These are phyloP conservation scores for Empidonax traillii DNA, from an alignment of 2,113 vertebrate genomes.

Conservation along the genomic window DNA sequence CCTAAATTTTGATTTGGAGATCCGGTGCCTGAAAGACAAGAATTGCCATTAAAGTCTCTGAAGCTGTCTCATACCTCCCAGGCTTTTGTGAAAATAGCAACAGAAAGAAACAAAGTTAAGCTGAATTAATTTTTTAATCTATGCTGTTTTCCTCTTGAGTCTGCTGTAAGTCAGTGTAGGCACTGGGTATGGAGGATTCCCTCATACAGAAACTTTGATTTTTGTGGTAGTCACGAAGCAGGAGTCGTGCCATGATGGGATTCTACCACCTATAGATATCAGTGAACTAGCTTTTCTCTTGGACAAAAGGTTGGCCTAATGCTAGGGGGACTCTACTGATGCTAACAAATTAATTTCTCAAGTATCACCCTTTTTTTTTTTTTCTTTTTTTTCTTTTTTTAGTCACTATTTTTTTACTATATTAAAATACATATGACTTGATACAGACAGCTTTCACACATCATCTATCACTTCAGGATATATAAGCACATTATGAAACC, in stretches of 20 bases:
- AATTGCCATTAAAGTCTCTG: constrained; percentile 64
- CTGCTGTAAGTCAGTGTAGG: neutral
- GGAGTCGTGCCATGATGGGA: neutral
- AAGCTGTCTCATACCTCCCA: neutral
- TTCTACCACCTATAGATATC: neutral
- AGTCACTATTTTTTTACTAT: neutral
- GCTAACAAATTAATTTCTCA: neutral
- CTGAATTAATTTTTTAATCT: neutral
- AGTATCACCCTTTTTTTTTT: neutral
- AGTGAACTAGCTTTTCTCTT: neutral
- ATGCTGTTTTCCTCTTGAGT: neutral
- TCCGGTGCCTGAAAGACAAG: constrained; percentile 96
- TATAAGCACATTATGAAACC: neutral
- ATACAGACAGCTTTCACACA: neutral
- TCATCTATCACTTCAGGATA: neutral
- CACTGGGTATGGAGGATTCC: neutral
- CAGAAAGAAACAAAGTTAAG: neutral
- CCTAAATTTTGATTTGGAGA: constrained; percentile 99
- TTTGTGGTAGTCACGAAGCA: neutral
- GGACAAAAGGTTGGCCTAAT: neutral
- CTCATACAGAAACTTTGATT: neutral
- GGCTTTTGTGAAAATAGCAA: neutral
- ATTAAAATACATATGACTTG: neutral
- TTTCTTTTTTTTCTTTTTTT: neutral
- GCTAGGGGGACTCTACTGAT: neutral